Base-by-base conservation (phyloP, 2,888 invertebrate genomes). In the Xestia sexstrigata region DNA sequence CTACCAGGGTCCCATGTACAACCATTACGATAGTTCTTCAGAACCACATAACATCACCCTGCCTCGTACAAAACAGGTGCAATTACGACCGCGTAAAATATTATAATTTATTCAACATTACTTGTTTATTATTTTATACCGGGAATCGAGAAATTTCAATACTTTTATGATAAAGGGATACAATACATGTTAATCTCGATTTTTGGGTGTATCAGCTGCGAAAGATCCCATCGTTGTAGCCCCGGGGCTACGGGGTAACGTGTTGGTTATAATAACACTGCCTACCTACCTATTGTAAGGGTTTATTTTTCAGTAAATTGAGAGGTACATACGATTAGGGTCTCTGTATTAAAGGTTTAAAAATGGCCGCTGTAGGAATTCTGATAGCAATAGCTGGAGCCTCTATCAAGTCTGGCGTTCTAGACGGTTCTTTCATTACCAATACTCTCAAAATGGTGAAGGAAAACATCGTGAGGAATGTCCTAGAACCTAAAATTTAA, bases 221-320 rank as follows among this genome's bases (percentile, higher is more conserved):
- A 26, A 49, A 65, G 84, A 80, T 63, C 74, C 74, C 42, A 87
- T 71, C 84, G 58, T 15, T 30, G 6, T 20, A 15, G 26, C 87
- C 58, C 35, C 5, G 20, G 6, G 72, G 83, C 58, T 15, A 30
- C 11, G 6, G 30, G 9, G 47, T 63, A 84, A 87, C 66, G 85
- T 87, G 87, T 87, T 75, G 80, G 0, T 13, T 70, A 52, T 80
- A 86, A 83, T 84, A 87, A 74, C 60, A 86, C 73, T 20, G 70
- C 11, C 30, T 58, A 70, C n/a, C n/a, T n/a, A 78, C 68, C 49
- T 68, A 62, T 35, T 35, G 8, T 15, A 58, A 26, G 47, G 49
- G 67, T 63, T 69, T 84, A 70, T 81, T 83, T 79, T 84, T 81
- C 70, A 66, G 80, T 77, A 77, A 66, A 70, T 82, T 82, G 20